Percentiles rank a stretch among this genome's conserved stretches.
Conservation (phyloP, 2,113 vertebrate genomes). For the Misgurnus anguillicaudatus region DNA sequence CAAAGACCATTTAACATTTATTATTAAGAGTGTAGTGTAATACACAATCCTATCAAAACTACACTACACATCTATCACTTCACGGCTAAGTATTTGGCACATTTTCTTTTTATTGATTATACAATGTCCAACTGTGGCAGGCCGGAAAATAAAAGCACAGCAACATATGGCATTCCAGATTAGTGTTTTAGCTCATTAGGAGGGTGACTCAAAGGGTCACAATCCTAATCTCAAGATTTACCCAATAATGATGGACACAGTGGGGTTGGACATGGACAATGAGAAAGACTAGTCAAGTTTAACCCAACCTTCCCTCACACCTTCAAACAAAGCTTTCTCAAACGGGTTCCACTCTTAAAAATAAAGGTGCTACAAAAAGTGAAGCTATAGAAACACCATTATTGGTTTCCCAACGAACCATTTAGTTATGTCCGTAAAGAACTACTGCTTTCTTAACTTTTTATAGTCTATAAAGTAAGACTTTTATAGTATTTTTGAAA, state of each 20-base stretch:
- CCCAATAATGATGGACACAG: constrained; percentile 39
- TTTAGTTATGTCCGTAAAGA: no score
- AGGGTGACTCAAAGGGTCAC: constrained; percentile 69
- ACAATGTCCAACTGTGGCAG: constrained; percentile 42
- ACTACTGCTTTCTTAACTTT: no score
- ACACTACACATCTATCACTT: not conserved
- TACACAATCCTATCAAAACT: not conserved
- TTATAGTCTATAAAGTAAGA: no score
- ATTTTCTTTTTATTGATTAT: not conserved
- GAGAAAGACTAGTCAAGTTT: not conserved
- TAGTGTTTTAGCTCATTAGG: constrained; percentile 84
- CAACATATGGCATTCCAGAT: constrained; percentile 83
- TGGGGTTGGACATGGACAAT: constrained; percentile 22
- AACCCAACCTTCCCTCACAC: not conserved
- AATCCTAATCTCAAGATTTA: constrained; percentile 66
- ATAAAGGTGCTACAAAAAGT: no score
- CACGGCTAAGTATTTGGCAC: not conserved
- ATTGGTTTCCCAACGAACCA: no score
- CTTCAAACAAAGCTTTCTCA: no score
- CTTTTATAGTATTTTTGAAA: no score
- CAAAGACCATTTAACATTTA: no score
- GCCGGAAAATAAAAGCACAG: constrained; percentile 70
- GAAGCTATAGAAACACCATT: no score
- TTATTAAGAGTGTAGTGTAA: no score
- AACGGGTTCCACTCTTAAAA: no score